Evolutionary conservation across 2,113 vertebrate genomes (phyloP).

Genomic region (Lasiurus cinereus): DNA sequence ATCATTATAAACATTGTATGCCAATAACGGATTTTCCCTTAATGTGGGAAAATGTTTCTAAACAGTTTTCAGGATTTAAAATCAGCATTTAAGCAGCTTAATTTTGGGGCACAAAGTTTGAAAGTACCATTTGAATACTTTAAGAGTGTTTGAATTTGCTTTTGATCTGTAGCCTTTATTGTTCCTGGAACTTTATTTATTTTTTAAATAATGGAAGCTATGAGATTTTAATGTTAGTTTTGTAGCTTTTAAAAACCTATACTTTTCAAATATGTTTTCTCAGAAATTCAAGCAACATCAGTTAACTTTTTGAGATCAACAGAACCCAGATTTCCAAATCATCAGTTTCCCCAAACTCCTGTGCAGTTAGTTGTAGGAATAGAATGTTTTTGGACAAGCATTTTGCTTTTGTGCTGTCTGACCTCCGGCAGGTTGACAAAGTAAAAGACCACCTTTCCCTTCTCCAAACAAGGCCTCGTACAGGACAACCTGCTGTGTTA

Average conservation of each 20-base stretch:
- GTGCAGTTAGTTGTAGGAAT: background rate
- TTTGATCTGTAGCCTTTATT: slow-evolving; percentile 21
- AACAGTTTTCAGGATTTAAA: slow-evolving; percentile 51
- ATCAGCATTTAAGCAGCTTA: slow-evolving; percentile 54
- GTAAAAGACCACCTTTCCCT: background rate
- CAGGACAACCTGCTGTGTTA: slow-evolving; percentile 31
- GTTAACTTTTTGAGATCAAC: slow-evolving; percentile 47
- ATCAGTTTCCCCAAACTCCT: background rate
- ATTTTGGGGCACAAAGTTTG: slow-evolving; percentile 42
- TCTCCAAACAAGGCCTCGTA: background rate
- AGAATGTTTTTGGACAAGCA: slow-evolving; percentile 52
- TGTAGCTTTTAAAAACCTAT: slow-evolving; percentile 42
- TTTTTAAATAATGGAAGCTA: slow-evolving; percentile 31
- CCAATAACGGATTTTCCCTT: slow-evolving; percentile 1
- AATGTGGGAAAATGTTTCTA: slow-evolving; percentile 34
- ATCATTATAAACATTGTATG: background rate
- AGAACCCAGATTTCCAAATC: slow-evolving; percentile 29
- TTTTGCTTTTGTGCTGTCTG: slow-evolving; percentile 41
- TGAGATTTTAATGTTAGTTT: slow-evolving; percentile 33
- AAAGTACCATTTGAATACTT: slow-evolving; percentile 44
- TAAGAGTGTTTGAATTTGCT: slow-evolving; percentile 12
- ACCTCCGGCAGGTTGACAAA: background rate
- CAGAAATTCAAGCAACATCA: background rate
- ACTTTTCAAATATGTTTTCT: slow-evolving; percentile 58
- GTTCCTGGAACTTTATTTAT: background rate